These are phyloP conservation scores for Coluber constrictor DNA, from an alignment of 2,797 vertebrate species.

Conservation along the genomic window DNA sequence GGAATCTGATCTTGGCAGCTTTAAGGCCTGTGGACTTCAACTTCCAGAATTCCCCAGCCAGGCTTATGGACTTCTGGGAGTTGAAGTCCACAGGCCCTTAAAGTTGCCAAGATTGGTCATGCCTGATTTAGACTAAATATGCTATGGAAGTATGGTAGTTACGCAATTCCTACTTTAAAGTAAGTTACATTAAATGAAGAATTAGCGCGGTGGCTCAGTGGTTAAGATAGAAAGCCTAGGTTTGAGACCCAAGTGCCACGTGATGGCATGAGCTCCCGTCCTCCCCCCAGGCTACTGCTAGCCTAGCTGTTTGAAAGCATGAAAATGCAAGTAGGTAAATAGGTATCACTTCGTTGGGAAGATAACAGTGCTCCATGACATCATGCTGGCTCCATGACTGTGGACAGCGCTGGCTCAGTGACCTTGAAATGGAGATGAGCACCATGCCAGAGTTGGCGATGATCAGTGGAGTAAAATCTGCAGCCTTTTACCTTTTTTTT, in stretches of 20 bases:
- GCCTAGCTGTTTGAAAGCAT: not conserved
- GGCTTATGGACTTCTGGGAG: not conserved
- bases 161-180: not conserved
- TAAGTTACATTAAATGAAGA: not conserved
- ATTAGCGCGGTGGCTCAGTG: not conserved
- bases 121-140: not conserved
- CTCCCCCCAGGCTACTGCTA: not conserved
- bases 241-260: not conserved
- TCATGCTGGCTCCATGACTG: not conserved
- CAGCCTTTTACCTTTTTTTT: not conserved
- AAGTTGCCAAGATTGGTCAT: not conserved
- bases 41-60: not conserved
- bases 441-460: not conserved
- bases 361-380: not conserved
- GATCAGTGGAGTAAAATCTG: not conserved
- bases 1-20: not conserved
- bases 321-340: not conserved
- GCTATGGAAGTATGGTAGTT: not conserved
- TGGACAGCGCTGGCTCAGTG: not conserved
- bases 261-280: not conserved
- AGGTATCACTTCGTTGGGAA: not conserved
- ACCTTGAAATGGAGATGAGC: not conserved
- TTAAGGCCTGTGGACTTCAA: not conserved
- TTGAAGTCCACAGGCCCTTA: not conserved
- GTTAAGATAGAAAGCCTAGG: not conserved